Base-by-base conservation (phyloP, 2,888 invertebrate genomes). In the Pammene aurita region DNA sequence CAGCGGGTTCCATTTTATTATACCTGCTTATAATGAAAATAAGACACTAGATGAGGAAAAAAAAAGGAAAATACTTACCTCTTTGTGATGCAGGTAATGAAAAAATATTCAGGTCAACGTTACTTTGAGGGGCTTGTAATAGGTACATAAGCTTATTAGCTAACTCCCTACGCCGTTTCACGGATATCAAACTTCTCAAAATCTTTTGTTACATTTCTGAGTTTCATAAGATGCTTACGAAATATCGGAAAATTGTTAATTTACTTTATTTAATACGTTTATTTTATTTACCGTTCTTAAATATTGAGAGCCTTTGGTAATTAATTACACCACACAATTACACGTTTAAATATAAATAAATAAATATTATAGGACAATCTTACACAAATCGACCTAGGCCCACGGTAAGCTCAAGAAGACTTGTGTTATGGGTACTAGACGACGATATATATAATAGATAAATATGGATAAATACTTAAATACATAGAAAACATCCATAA, bases 61-160 rank as follows among this genome's bases (percentile, higher is more conserved):
- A n/a, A 78, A 75, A 76, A 76, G 75, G 73, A 73, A 82, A 84
- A 81, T 76, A 77, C 77, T 82, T 78, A 77, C 76, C 79, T 80
- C 83, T 84, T 87, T 85, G 82, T 83, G 81, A 83, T 84, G 80
- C 83, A 86, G 84, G 84, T 87, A 86, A 87, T 84, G 85, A 87
- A 89, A 88, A 83, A 85, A 86, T 86, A 80, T 73, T 76, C 81
- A 84, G 84, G 83, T 84, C 84, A 83, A 80, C 83, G 80, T 81
- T 77, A 84, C 81, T 79, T 61, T 77, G 77, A 79, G 76, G 75
- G 80, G 81, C 79, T 82, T 81, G 77, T 80, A 35, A 54, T 54
- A 34, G 54, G 34, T 34, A 54, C 54, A 34, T 54, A 85, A 87
- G 87, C 86, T 86, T 88, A 88, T 88, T 64, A 63, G 57, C 62